phyloP scores from a whole-genome alignment of 2,797 vertebrate species.

The Tapirus indicus region DNA sequence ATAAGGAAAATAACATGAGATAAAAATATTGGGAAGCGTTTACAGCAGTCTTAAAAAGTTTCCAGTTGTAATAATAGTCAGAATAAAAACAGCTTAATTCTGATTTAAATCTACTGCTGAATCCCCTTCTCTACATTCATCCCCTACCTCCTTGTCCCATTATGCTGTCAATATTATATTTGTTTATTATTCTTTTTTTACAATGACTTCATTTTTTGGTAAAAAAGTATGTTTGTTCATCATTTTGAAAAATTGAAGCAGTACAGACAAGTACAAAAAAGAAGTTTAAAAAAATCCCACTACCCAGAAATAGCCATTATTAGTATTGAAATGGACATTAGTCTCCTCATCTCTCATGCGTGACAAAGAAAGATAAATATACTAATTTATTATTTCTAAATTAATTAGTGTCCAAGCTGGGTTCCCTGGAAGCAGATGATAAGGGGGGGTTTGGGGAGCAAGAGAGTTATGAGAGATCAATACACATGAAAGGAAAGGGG shows the following conservation, averaged over 20 bases:
- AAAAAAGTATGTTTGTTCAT: neutral
- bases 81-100: neutral
- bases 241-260: conserved; percentile 7
- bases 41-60: neutral
- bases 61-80: neutral
- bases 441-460: neutral
- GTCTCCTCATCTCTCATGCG: neutral
- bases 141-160: neutral
- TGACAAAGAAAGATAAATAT: neutral
- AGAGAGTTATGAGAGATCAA: neutral
- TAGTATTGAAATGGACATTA: neutral
- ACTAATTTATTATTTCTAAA: conserved; percentile 9
- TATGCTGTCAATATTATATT: neutral
- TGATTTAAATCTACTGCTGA: neutral
- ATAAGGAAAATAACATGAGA: neutral
- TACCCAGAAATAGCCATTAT: neutral
- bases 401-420: neutral
- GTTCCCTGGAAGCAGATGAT: neutral
- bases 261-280: neutral
- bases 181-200: neutral
- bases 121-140: conserved; percentile 80
- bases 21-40: neutral
- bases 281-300: neutral
- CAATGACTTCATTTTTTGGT: neutral
- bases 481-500: neutral